Conservation (phyloP, 2,888 invertebrate species). For the Lypha dubia region DNA sequence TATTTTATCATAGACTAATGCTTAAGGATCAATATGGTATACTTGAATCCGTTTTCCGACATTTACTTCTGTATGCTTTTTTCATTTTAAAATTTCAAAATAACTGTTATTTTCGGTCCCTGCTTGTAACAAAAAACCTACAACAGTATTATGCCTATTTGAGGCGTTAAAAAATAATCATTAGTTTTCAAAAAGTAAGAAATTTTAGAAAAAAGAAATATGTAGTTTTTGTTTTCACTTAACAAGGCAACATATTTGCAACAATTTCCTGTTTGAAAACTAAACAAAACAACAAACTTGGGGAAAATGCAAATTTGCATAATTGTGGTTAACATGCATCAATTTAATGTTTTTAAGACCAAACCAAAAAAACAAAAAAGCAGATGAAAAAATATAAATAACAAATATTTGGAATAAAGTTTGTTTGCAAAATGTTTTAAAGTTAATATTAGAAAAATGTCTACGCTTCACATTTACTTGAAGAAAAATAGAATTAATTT, state of each 20-base stretch:
- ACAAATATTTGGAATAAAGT: background rate
- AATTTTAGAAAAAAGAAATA: slow-evolving; percentile 16
- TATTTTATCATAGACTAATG: too few relatives aligned
- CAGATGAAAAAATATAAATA: background rate
- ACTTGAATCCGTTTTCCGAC: too few relatives aligned
- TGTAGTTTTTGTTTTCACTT: slow-evolving; percentile 57
- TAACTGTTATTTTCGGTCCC: too few relatives aligned
- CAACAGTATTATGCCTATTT: too few relatives aligned
- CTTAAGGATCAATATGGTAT: too few relatives aligned
- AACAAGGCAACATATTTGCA: slow-evolving; percentile 66
- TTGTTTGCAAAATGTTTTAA: background rate
- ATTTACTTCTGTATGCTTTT: too few relatives aligned
- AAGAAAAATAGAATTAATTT: too few relatives aligned
- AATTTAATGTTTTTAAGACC: slow-evolving; percentile 38
- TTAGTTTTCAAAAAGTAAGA: background rate
- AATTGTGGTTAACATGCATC: slow-evolving; percentile 62
- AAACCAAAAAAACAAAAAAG: too few relatives aligned
- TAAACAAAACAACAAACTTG: background rate
- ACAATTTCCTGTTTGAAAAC: slow-evolving; percentile 56
- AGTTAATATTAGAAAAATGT: too few relatives aligned
- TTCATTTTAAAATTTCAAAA: too few relatives aligned
- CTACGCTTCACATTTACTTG: too few relatives aligned
- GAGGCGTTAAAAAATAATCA: slow-evolving; percentile 13
- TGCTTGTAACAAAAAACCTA: too few relatives aligned
- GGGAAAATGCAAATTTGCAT: slow-evolving; percentile 36